Evolutionary conservation across 2,797 vertebrate genomes (phyloP).

Genomic region (Sylvia borin): DNA sequence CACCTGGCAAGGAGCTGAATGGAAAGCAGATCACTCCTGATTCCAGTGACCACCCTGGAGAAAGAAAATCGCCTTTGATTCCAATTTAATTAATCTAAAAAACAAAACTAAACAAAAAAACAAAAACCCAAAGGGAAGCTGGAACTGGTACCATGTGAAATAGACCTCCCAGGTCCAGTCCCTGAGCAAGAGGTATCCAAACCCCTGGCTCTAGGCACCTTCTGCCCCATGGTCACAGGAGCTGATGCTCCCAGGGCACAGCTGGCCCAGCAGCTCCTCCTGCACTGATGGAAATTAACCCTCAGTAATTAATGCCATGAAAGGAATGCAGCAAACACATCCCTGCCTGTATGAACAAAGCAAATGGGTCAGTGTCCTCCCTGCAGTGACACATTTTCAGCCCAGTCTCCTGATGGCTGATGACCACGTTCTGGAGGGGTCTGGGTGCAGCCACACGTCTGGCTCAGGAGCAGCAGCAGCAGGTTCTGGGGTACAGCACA

Average conservation of each 20-base stretch:
- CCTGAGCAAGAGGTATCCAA: background rate
- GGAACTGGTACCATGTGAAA: background rate
- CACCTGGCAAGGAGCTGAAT: background rate
- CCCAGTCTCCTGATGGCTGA: background rate
- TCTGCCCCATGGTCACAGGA: background rate
- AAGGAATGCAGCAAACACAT: background rate
- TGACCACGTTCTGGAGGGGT: background rate
- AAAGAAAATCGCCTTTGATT: background rate
- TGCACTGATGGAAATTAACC: background rate
- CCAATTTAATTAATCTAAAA: background rate
- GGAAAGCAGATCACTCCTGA: background rate
- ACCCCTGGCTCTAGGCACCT: background rate
- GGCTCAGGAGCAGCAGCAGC: background rate
- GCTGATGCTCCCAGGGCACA: background rate
- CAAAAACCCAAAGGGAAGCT: background rate
- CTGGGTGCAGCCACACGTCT: background rate
- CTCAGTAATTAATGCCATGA: background rate
- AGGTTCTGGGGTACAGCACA: background rate
- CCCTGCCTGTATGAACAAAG: background rate
- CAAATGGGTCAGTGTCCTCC: background rate
- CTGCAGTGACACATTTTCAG: background rate
- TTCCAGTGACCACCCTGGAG: background rate
- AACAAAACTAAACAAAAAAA: background rate
- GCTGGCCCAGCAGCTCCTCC: background rate
- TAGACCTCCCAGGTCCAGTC: background rate